A percentile compares a stretch with the other conserved stretches of the same genome.
Conservation (phyloP, 2,797 vertebrate species). For the Trematocara caparti region DNA sequence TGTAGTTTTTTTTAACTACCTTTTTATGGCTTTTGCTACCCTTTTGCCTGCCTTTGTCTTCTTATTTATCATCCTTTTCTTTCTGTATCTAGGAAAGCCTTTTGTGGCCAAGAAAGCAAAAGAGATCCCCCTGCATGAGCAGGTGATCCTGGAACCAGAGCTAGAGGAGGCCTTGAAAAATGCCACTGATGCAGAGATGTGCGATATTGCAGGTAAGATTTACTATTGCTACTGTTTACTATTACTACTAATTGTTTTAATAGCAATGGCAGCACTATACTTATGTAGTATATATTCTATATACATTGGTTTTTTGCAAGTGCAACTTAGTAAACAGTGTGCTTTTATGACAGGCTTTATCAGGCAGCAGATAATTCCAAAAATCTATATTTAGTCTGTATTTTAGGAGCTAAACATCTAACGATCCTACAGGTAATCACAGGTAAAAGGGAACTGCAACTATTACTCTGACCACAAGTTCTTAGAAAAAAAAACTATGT, state of each 20-base stretch:
- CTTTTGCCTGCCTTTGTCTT: background rate
- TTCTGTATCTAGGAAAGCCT: slow-evolving; percentile 76
- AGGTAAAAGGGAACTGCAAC: background rate
- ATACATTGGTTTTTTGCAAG: background rate
- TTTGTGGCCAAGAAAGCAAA: slow-evolving; percentile 81
- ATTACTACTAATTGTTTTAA: background rate
- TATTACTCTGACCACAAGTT: fast-evolving
- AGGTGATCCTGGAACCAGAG: slow-evolving; percentile 91
- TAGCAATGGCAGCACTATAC: background rate
- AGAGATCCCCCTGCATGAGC: slow-evolving; percentile 82
- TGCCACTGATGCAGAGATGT: slow-evolving; percentile 95
- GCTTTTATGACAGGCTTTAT: background rate
- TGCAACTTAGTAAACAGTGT: background rate
- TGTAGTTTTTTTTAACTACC: fast-evolving
- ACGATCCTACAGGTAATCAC: background rate
- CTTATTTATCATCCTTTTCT: background rate
- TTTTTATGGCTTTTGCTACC: too few relatives aligned
- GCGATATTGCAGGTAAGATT: slow-evolving; percentile 88
- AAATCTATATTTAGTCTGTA: background rate
- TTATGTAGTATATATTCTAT: background rate
- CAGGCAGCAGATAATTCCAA: background rate
- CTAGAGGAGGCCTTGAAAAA: slow-evolving; percentile 92
- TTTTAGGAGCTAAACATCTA: background rate
- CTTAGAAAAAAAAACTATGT: background rate
- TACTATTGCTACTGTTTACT: background rate